Evolutionary conservation across 2,113 vertebrate genomes (phyloP), one percentile per base, ranked within the genome.

Genomic region (Plestiodon gilberti): DNA sequence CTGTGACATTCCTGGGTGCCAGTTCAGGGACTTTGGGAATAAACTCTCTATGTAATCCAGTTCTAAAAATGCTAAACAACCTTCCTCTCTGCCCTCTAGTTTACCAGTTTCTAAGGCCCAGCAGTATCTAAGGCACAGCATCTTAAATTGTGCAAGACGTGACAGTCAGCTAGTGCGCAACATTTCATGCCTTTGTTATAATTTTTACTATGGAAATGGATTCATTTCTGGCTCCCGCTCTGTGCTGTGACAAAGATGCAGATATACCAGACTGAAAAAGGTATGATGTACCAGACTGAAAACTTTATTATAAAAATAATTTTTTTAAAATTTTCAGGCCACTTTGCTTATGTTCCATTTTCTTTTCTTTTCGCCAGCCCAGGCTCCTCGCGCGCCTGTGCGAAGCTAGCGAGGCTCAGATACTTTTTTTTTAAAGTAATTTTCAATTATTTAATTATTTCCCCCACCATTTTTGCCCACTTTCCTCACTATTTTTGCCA

Each of bases 161-260:
- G 90, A 91, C 87, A 89, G 77, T 74, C 87, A 90, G 83, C 17
- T 87, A 93, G 90, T 90, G 89, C 73, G 70, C 89, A 90, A 89
- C 87, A 95, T 94, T 95, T 96, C 86, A 92, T 87, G 88, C 81
- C 81, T 94, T 95, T 90, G 85, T 92, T 94, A 87, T 85, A 84
- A 89, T 94, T 89, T 92, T 91, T 86, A 90, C 91, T 7, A 1
- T 77, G 88, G 91, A 96, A 95, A 95, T 89, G 88, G 93, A 96
- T 95, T 93, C 89, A 48, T 91, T 94, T 95, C 84, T 4, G n/a
- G 86, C 83, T 33, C 52, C 35, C 18, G 77, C 90, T 93, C 91
- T 93, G 86, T 84, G 78, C 93, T 93, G 90, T 91, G 92, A 95
- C 95, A 92, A 94, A 93, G 92, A 73, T 90, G 94, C 91, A 55